These are phyloP conservation scores for Anoplolepis gracilipes DNA, from an alignment of 1,140 invertebrate genomes.

Conservation along the genomic window DNA sequence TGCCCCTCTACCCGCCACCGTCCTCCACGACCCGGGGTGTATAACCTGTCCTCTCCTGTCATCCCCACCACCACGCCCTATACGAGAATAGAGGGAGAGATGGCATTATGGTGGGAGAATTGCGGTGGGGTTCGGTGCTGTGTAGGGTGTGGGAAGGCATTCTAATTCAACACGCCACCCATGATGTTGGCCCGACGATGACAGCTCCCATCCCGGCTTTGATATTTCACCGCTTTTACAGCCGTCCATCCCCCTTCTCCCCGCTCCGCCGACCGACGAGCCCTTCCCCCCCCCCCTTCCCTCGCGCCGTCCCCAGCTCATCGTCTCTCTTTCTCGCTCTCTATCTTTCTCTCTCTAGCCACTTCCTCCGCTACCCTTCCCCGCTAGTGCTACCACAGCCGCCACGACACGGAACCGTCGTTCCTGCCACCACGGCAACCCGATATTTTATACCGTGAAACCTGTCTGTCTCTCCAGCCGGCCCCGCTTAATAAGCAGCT, in stretches of 20 bases:
- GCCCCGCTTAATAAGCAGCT: conserved; percentile 86
- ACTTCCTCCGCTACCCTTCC: not conserved
- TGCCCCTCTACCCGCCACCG: conserved; percentile 34
- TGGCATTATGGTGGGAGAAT: conserved; percentile 73
- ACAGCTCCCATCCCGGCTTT: conserved; percentile 88
- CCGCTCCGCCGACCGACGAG: conserved; percentile 71
- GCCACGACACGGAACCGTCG: conserved; percentile 73
- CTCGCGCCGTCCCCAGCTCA: conserved; percentile 21
- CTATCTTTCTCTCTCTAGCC: conserved; percentile 33
- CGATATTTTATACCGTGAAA: conserved; percentile 86
- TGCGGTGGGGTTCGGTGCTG: conserved; percentile 74
- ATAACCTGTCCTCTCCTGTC: conserved; percentile 73
- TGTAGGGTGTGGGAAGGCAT: conserved; percentile 83
- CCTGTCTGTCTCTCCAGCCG: conserved; percentile 85
- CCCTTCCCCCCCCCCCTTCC: conserved; percentile 36
- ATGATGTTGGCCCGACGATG: conserved; percentile 88
- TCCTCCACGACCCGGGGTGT: conserved; percentile 40
- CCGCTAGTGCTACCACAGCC: conserved; percentile 60
- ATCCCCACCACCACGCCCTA: conserved; percentile 46
- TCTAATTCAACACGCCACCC: conserved; percentile 89
- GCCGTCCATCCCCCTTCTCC: conserved; percentile 77
- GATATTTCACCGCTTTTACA: conserved; percentile 87
- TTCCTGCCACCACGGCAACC: conserved; percentile 80
- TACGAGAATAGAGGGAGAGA: conserved; percentile 64
- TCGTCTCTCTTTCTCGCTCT: conserved; percentile 55